phyloP scores from a whole-genome alignment of 2,797 vertebrate genomes.

The Prunella strophiata region DNA sequence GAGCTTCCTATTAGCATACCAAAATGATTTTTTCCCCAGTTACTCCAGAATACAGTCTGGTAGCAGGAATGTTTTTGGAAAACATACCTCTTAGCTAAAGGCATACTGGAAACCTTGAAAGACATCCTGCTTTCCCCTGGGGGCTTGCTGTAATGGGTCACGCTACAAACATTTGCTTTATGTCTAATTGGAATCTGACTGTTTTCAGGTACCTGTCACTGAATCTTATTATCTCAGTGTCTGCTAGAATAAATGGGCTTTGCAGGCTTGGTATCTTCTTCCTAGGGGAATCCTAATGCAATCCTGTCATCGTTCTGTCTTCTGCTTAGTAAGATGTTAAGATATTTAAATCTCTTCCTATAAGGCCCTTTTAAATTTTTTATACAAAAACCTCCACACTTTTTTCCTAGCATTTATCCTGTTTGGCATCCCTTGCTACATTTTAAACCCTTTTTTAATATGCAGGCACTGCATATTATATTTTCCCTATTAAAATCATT shows the following conservation, averaged over 20 bases:
- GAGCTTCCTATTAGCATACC: background rate
- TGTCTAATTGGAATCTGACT: constrained; percentile 14
- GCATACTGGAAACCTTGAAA: background rate
- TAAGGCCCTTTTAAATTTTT: background rate
- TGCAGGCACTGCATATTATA: background rate
- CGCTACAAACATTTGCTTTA: constrained; percentile 4
- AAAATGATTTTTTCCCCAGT: background rate
- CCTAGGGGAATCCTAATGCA: background rate
- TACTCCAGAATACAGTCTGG: background rate
- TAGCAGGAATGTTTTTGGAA: background rate
- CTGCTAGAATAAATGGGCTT: constrained; percentile 36
- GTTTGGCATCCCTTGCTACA: background rate
- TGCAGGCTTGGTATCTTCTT: background rate
- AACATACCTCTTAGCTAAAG: background rate
- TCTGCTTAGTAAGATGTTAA: constrained; percentile 11
- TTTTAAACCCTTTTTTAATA: background rate
- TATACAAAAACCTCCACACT: background rate
- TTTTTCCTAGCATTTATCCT: background rate
- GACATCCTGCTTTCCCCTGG: background rate
- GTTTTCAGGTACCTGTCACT: constrained; percentile 30
- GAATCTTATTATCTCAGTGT: background rate
- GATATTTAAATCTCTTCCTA: background rate
- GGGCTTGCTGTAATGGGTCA: background rate
- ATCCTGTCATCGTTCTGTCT: background rate
- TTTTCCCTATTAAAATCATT: background rate